A percentile compares a stretch with the other conserved stretches of the same genome.
These are phyloP conservation scores for Cyrtonyx montezumae DNA, from an alignment of 2,113 vertebrate species.

Conservation along the genomic window DNA sequence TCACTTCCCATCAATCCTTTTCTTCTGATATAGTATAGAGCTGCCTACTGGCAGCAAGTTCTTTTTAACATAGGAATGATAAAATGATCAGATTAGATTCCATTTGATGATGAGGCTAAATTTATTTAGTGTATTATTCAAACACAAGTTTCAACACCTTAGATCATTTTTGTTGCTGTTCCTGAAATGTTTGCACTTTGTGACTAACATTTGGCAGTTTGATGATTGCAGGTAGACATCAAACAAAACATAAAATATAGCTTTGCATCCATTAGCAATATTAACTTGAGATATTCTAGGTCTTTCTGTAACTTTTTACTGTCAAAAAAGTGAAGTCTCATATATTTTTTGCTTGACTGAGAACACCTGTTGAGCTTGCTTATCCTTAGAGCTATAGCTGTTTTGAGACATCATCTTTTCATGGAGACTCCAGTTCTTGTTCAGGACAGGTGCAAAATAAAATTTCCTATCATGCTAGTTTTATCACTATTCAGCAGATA, in stretches of 20 bases:
- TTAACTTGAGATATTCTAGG: not conserved
- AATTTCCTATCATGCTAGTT: not conserved
- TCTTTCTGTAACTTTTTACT: not conserved
- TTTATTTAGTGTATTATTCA: not conserved
- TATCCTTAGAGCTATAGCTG: not conserved
- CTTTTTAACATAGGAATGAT: not conserved
- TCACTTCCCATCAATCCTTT: not conserved
- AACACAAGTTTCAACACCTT: not conserved
- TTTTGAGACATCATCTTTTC: not conserved
- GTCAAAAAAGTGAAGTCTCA: not conserved
- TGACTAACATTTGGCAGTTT: not conserved
- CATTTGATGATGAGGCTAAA: not conserved
- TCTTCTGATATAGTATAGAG: not conserved
- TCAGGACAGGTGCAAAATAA: not conserved
- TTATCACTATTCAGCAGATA: not conserved
- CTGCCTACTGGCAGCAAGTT: not conserved
- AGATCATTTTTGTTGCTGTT: not conserved
- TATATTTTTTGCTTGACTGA: not conserved
- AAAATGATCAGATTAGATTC: not conserved
- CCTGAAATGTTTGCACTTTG: not conserved
- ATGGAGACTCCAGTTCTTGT: accelerated
- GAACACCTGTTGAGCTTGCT: not conserved
- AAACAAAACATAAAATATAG: not conserved
- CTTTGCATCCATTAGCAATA: not conserved
- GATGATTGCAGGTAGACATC: not conserved